These are phyloP conservation scores for Volucella zonaria DNA, from an alignment of 2,888 invertebrate species.

Conservation along the genomic window DNA sequence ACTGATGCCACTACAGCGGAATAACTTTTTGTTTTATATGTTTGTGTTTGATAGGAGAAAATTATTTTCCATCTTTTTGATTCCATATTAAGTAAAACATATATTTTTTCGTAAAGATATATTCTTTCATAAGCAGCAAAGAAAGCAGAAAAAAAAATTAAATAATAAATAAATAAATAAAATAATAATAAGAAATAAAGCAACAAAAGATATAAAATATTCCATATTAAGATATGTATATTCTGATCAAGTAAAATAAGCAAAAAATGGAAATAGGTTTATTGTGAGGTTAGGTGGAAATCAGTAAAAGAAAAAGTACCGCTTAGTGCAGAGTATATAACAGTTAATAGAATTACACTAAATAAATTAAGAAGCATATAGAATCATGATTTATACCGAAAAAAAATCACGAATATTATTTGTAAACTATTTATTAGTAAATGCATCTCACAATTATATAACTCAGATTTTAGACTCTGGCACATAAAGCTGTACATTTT, in stretches of 20 bases:
- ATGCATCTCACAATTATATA: slow-evolving; percentile 55
- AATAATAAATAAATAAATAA: background rate
- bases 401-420: slow-evolving; percentile 67
- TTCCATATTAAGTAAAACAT: slow-evolving; percentile 69
- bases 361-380: slow-evolving; percentile 51
- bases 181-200: background rate
- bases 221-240: slow-evolving; percentile 40
- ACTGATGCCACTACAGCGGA: slow-evolving; percentile 59
- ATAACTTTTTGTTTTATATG: slow-evolving; percentile 45
- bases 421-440: slow-evolving; percentile 72
- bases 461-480: slow-evolving; percentile 34
- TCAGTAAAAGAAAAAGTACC: background rate
- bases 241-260: slow-evolving; percentile 38
- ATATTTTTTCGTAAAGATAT: slow-evolving; percentile 64
- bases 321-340: slow-evolving; percentile 18
- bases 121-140: slow-evolving; percentile 29
- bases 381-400: slow-evolving; percentile 26
- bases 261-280: slow-evolving; percentile 14
- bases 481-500: slow-evolving; percentile 38
- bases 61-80: slow-evolving; percentile 70
- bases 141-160: slow-evolving; percentile 11
- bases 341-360: slow-evolving; percentile 13
- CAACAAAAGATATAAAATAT: slow-evolving; percentile 9
- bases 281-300: slow-evolving; percentile 13
- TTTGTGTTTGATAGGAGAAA: slow-evolving; percentile 55